Conservation (phyloP, 2,797 vertebrate species). For the Gephyroberyx darwinii region DNA sequence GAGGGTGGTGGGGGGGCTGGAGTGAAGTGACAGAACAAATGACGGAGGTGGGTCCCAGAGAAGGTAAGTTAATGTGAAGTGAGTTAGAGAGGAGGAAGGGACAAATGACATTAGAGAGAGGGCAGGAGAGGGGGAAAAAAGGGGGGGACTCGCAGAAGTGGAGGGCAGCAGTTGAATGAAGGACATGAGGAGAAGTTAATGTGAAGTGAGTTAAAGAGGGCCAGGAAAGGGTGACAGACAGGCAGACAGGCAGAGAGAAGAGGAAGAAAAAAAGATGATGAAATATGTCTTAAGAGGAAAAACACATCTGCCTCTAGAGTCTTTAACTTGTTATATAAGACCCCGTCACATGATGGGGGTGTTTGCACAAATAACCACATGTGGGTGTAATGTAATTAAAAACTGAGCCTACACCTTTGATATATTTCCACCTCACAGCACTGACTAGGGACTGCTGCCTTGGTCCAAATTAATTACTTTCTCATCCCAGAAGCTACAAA, state of each 20-base stretch:
- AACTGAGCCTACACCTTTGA: slow-evolving; percentile 30
- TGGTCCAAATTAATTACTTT: slow-evolving; percentile 10
- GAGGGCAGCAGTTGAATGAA: background rate
- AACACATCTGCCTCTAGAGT: slow-evolving; percentile 47
- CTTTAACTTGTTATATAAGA: slow-evolving; percentile 38
- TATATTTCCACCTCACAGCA: background rate
- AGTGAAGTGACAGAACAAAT: slow-evolving; percentile 52
- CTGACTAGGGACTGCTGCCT: slow-evolving; percentile 12
- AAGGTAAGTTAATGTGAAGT: slow-evolving; percentile 61
- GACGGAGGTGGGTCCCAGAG: slow-evolving; percentile 46
- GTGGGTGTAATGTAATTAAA: slow-evolving; percentile 57
- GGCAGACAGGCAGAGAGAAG: background rate
- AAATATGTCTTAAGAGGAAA: slow-evolving; percentile 33
- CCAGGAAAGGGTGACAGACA: slow-evolving; percentile 16
- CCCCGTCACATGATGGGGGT: slow-evolving; percentile 34
- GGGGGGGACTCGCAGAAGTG: background rate
- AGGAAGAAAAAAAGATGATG: slow-evolving; percentile 45
- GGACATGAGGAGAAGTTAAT: slow-evolving; percentile 21
- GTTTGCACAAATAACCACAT: slow-evolving; percentile 12
- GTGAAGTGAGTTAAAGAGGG: slow-evolving; percentile 14
- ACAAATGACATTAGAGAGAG: slow-evolving; percentile 19
- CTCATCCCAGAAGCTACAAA: background rate
- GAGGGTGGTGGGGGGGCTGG: slow-evolving; percentile 12
- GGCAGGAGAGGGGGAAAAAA: background rate
- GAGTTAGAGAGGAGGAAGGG: slow-evolving; percentile 36